Conservation (phyloP, 2,797 vertebrate genomes). For the Anableps anableps region DNA sequence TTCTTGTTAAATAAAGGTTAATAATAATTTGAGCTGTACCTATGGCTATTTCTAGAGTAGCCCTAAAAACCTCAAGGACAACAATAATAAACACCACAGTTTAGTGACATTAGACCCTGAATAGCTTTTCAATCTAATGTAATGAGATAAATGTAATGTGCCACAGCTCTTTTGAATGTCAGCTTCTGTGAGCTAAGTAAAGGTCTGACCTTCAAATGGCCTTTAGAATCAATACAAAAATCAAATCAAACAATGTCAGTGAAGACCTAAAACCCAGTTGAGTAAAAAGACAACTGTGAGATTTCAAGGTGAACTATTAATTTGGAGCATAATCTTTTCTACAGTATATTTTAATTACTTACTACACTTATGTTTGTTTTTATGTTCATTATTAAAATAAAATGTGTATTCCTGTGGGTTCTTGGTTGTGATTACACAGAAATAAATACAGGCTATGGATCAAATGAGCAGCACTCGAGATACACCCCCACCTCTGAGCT, state of each 20-base stretch:
- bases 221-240: constrained; percentile 70
- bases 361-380: constrained; percentile 39
- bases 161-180: constrained; percentile 67
- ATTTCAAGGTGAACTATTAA: constrained; percentile 51
- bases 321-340: constrained; percentile 42
- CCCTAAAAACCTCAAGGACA: not conserved
- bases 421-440: not conserved
- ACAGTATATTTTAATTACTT: constrained; percentile 38
- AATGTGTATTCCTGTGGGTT: constrained; percentile 3
- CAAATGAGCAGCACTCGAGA: not conserved
- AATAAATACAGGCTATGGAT: not conserved
- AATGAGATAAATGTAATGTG: constrained; percentile 43
- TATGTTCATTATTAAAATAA: constrained; percentile 31
- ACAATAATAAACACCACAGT: not conserved
- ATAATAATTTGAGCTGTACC: not conserved
- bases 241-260: constrained; percentile 69
- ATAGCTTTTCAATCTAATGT: constrained; percentile 36
- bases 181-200: constrained; percentile 54
- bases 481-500: not conserved
- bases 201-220: constrained; percentile 68
- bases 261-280: constrained; percentile 62
- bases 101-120: constrained; percentile 32
- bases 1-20: not conserved
- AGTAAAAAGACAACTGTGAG: constrained; percentile 43
- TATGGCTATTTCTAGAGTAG: not conserved